phyloP scores from a whole-genome alignment of 2,888 invertebrate genomes.

The Coelopa pilipes region DNA sequence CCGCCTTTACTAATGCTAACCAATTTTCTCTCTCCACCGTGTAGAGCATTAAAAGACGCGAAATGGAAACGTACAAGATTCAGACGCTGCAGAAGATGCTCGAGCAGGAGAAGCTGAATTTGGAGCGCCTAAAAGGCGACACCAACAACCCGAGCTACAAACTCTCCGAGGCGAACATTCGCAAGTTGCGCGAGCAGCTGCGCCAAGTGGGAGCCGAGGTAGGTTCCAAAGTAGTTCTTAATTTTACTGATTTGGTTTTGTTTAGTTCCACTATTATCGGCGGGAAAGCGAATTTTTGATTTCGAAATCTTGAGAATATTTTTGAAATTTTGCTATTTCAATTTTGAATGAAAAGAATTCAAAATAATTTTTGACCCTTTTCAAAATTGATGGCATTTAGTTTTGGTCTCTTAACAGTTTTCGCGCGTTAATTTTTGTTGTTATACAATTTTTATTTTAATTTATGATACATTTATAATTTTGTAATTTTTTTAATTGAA shows the following conservation, averaged over 20 bases:
- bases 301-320: no score
- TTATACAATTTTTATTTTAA: not conserved
- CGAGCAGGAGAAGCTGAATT: conserved; percentile 85
- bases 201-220: conserved; percentile 67
- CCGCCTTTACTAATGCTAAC: not conserved
- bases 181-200: conserved; percentile 65
- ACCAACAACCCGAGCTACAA: conserved; percentile 62
- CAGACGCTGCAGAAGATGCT: conserved; percentile 90
- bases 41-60: conserved; percentile 86
- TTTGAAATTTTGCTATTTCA: no score
- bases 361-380: no score
- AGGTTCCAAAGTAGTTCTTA: conserved; percentile 42
- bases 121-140: conserved; percentile 77
- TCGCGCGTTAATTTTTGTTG: not conserved
- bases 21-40: conserved; percentile 28
- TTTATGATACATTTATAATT: not conserved
- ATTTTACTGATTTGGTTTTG: not conserved
- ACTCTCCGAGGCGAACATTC: conserved; percentile 65
- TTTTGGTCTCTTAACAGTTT: not conserved
- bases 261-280: no score
- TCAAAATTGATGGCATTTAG: no score
- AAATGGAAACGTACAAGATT: conserved; percentile 84
- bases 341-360: no score
- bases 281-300: no score
- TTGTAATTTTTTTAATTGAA: not conserved